Evolutionary conservation across 1,140 invertebrate species (phyloP), one percentile per base, ranked within the genome.

Genomic region (Achatina immaculata): DNA sequence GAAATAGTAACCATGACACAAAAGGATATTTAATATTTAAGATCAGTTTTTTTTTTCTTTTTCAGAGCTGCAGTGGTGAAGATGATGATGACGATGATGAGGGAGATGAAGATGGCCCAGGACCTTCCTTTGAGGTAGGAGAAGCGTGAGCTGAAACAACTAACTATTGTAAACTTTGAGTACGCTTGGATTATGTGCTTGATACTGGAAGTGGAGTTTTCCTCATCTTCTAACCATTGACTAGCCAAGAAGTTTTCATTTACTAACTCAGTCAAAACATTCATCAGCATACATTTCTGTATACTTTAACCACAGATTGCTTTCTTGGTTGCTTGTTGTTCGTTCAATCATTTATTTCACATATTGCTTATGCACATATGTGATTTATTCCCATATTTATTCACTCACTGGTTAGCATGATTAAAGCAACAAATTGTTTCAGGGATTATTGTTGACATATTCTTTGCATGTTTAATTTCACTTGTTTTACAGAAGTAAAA

Each of bases 81-180:
- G 97, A 98, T 88, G 98, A 99, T 88, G 97, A 98, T 90, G 97
- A 97, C 88, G 93, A 92, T 72, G 97, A 93, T 68, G 90, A 85
- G 48, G 93, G 94, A 82, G 95, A 93, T 11, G 96, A 96, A 86
- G 95, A 96, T 24, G 94, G 94, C 36, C 94, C 96, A n/a, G 94
- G 94, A 24, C 94, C 96, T n/a, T 97, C 96, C 68, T 98, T 98
- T 89, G 97, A 98, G 93, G 97, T 98, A 93, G 95, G 94, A 93
- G 40, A 16, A 77, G 7, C 4, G n/a, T 80, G 16, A 40, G 71
- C 45, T 45, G 11, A 28, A 51, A 42, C 34, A 55, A 6, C 62
- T 65, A 51, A 6, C 62, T 65, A 51, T 38, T 36, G n/a, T 77
- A 36, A 77, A 72, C 72, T 42, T 42, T 71, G 38, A 42, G 38